Conservation (phyloP, 2,113 vertebrate genomes). For the Xiphophorus maculatus region DNA sequence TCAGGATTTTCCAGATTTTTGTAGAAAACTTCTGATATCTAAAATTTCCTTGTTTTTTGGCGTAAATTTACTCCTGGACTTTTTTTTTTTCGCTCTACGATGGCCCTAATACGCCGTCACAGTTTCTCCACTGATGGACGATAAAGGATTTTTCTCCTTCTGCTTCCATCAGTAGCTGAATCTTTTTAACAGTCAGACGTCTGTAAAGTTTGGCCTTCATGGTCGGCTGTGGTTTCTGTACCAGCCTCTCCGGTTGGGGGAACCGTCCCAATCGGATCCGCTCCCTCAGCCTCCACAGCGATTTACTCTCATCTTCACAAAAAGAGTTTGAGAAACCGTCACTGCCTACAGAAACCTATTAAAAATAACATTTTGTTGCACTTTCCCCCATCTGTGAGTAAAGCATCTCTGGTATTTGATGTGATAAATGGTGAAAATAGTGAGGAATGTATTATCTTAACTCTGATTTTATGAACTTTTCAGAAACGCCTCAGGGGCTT, state of each 20-base stretch:
- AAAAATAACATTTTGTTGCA: constrained; percentile 38
- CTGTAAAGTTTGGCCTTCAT: constrained; percentile 63
- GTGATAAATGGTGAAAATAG: constrained; percentile 44
- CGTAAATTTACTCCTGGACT: no score
- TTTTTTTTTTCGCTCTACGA: no score
- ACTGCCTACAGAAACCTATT: constrained; percentile 37
- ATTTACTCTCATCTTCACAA: constrained; percentile 71
- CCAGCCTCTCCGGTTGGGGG: constrained; percentile 65
- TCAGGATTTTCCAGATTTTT: no score
- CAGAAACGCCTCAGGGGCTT: constrained; percentile 53
- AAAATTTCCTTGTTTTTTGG: no score
- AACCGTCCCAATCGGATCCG: constrained; percentile 58
- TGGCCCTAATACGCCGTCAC: no score
- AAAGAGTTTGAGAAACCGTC: constrained; percentile 58
- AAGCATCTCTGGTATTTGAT: constrained; percentile 47
- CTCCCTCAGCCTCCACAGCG: constrained; percentile 65
- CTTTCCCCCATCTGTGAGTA: constrained; percentile 34
- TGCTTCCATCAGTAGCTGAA: no score
- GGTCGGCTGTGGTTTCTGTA: constrained; percentile 66
- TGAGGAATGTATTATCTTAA: constrained; percentile 63
- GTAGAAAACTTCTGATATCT: no score
- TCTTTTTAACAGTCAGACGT: not conserved
- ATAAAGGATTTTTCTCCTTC: no score
- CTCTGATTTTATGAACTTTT: constrained; percentile 73
- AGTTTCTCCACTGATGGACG: no score